Evolutionary conservation across 2,888 invertebrate genomes (phyloP).

Genomic region (Urechis unicinctus): DNA sequence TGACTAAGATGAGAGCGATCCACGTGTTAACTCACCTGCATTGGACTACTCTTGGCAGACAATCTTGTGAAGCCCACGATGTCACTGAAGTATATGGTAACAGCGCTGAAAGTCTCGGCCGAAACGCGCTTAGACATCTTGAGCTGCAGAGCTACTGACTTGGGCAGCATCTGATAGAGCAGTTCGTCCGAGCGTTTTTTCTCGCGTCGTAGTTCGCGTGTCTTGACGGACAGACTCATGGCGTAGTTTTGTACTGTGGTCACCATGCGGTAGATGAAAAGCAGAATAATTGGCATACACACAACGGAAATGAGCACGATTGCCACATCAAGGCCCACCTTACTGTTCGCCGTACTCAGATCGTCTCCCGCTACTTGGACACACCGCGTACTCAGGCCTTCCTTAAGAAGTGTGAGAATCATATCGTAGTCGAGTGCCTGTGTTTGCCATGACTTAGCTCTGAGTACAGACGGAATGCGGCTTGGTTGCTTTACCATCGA

Average conservation of each 20-base stretch:
- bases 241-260: conserved; percentile 37
- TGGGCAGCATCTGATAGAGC: conserved; percentile 45
- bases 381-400: background rate
- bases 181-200: conserved; percentile 37
- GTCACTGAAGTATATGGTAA: conserved; percentile 89
- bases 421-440: no score
- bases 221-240: conserved; percentile 32
- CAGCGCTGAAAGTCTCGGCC: conserved; percentile 45
- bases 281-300: conserved; percentile 34
- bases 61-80: conserved; percentile 93
- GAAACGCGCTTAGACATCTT: conserved; percentile 27
- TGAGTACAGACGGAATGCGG: no score
- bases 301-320: conserved; percentile 31
- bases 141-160: conserved; percentile 39
- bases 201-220: conserved; percentile 35
- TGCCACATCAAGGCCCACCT: conserved; percentile 68
- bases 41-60: conserved; percentile 20
- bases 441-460: no score
- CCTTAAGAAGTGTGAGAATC: background rate
- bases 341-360: background rate
- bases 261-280: conserved; percentile 28
- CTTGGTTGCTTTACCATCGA: no score
- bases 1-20: background rate
- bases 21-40: conserved; percentile 21
- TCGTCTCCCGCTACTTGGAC: background rate